Percentiles rank a stretch among this genome's conserved stretches.
Evolutionary conservation across 2,797 vertebrate genomes (phyloP).

Genomic region (Coracias cyanogaster): DNA sequence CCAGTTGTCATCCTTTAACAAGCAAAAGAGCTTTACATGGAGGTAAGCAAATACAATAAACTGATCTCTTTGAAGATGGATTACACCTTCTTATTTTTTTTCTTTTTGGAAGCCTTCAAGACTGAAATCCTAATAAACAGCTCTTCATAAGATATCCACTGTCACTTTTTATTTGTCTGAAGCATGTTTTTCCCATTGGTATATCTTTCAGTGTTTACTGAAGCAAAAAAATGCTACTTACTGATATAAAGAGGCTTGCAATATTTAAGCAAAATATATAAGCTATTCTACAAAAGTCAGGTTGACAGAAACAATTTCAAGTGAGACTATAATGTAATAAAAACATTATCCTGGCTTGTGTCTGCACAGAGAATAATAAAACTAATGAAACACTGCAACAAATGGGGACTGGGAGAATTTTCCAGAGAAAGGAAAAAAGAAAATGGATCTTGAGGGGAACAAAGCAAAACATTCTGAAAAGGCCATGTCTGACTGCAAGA

Average conservation of each 20-base stretch:
- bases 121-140: constrained; percentile 35
- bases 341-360: neutral
- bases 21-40: constrained; percentile 23
- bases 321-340: constrained; percentile 32
- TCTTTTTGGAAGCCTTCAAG: neutral
- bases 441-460: neutral
- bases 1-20: constrained; percentile 8
- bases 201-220: neutral
- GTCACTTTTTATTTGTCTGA: constrained; percentile 54
- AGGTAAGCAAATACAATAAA: constrained; percentile 33
- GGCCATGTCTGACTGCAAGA: neutral
- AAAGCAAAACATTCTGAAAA: neutral
- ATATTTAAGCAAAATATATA: constrained; percentile 48
- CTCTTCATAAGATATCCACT: constrained; percentile 34
- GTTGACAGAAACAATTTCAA: constrained; percentile 10
- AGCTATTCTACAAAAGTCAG: constrained; percentile 27
- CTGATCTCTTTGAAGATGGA: constrained; percentile 35
- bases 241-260: constrained; percentile 10
- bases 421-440: neutral
- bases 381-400: neutral
- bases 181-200: constrained; percentile 10
- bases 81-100: neutral
- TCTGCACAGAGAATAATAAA: constrained; percentile 20
- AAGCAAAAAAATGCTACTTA: neutral
- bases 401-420: neutral